These are phyloP conservation scores for Porites rus DNA, from an alignment of 92 coral and sea anemone genomes.

Conservation along the genomic window DNA sequence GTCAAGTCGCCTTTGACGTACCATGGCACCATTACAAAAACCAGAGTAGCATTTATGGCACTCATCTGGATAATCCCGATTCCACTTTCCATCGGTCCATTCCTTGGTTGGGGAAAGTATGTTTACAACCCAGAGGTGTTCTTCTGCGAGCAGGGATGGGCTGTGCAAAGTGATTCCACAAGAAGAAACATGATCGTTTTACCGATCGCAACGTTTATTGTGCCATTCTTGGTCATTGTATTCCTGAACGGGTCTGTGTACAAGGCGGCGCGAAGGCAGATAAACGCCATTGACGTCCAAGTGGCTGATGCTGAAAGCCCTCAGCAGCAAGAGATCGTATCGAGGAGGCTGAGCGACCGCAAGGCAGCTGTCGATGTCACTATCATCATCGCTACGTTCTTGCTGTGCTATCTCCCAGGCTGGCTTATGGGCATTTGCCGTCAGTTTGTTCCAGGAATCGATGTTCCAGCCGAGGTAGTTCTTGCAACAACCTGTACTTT, in stretches of 20 bases:
- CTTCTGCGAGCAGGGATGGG: background rate
- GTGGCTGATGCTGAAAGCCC: background rate
- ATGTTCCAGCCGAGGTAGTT: background rate
- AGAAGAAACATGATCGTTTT: background rate
- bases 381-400: background rate
- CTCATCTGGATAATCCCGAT: background rate
- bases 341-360: background rate
- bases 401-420: constrained; percentile 3
- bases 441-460: background rate
- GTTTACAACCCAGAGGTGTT: constrained; percentile 10
- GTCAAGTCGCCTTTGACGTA: constrained; percentile 29
- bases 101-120: background rate
- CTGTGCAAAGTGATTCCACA: background rate
- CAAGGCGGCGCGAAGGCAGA: background rate
- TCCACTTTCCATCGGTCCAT: background rate
- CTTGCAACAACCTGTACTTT: background rate
- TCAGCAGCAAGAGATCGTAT: background rate
- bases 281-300: background rate
- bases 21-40: constrained; percentile 18
- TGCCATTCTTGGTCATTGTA: background rate
- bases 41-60: background rate
- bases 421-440: background rate
- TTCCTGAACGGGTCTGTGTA: background rate
- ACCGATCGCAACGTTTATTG: background rate
- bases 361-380: constrained; percentile 20